Evolutionary conservation across 2,113 vertebrate species (phyloP).

Genomic region (Macrotis lagotis): DNA sequence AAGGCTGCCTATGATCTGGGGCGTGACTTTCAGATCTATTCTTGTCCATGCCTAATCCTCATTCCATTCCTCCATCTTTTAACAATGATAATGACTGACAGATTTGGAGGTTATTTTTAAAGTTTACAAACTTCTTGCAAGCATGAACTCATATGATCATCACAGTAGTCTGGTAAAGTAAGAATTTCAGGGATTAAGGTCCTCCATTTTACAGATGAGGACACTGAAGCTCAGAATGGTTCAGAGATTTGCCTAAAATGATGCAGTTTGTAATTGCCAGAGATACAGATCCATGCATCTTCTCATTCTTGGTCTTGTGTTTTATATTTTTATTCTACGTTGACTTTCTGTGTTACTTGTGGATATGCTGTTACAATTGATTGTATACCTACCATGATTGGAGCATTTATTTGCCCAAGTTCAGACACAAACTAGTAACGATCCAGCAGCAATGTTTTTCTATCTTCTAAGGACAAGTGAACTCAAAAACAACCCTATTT

Average conservation of each 20-base stretch:
- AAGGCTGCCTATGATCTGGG: neutral
- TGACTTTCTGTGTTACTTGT: neutral
- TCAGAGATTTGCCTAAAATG: neutral
- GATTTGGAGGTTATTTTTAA: neutral
- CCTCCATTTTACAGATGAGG: neutral
- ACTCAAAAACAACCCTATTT: neutral
- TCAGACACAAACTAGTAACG: neutral
- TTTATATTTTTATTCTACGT: neutral
- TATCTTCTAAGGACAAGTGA: neutral
- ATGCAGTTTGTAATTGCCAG: neutral
- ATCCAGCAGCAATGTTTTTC: neutral
- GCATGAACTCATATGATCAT: neutral
- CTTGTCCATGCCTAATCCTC: neutral
- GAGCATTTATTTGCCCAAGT: neutral
- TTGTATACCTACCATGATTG: constrained; percentile 4
- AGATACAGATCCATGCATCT: neutral
- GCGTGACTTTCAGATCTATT: neutral
- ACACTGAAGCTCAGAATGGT: neutral
- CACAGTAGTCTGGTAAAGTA: neutral
- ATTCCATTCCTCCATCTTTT: neutral
- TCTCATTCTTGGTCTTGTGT: neutral
- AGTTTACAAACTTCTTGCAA: neutral
- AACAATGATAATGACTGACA: neutral
- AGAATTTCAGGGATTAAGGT: neutral
- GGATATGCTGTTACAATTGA: neutral